Conservation (phyloP, 1,140 invertebrate genomes). For the Ceratoteleas bidentatus region DNA sequence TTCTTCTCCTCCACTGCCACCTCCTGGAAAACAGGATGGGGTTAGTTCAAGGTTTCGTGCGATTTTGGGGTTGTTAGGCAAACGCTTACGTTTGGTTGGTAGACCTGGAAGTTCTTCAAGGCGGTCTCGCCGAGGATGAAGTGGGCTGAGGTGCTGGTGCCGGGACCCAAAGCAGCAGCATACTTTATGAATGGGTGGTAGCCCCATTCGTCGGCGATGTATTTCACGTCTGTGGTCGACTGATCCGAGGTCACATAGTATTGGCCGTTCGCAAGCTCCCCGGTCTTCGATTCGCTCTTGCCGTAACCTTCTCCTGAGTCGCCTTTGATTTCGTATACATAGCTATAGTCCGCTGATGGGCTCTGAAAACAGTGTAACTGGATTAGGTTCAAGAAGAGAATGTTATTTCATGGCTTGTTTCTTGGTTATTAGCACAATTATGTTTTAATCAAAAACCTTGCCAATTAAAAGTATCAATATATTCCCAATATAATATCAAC, state of each 20-base stretch:
- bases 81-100: slow-evolving; percentile 67
- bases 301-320: slow-evolving; percentile 81
- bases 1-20: slow-evolving; percentile 9
- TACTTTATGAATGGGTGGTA: slow-evolving; percentile 85
- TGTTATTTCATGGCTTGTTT: no score
- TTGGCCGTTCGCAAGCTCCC: slow-evolving; percentile 82
- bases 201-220: slow-evolving; percentile 84
- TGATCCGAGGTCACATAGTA: slow-evolving; percentile 75
- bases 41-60: neutral
- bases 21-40: slow-evolving; percentile 11
- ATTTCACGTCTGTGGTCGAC: slow-evolving; percentile 82
- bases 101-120: slow-evolving; percentile 78
- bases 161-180: slow-evolving; percentile 69
- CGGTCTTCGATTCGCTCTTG: slow-evolving; percentile 82
- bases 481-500: no score
- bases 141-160: slow-evolving; percentile 77
- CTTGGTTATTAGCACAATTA: no score
- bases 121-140: slow-evolving; percentile 83
- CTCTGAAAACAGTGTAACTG: slow-evolving; percentile 71
- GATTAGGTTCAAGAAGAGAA: no score
- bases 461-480: no score
- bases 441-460: no score
- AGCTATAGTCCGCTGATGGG: slow-evolving; percentile 81
- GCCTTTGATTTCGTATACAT: slow-evolving; percentile 80
- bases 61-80: neutral